These are phyloP conservation scores for Pangasius macronema DNA, from an alignment of 2,797 vertebrate species.

Conservation along the genomic window DNA sequence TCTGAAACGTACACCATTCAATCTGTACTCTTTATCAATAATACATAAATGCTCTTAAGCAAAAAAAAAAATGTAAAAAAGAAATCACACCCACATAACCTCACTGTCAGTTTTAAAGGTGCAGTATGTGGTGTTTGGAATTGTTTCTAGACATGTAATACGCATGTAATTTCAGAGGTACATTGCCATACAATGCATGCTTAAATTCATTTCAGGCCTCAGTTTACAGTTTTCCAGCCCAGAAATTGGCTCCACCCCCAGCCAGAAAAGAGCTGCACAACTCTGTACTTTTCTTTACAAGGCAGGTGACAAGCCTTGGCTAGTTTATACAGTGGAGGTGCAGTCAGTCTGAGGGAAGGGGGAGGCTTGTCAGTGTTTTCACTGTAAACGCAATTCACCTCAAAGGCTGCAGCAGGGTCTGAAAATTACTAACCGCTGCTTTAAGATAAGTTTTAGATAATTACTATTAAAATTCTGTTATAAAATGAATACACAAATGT, in stretches of 20 bases:
- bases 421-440: neutral
- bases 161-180: neutral
- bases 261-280: too few relatives aligned
- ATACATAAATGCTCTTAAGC: neutral
- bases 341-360: neutral
- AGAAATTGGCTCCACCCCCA: neutral
- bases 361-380: neutral
- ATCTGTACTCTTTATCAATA: neutral
- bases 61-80: neutral
- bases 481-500: neutral
- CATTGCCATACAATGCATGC: neutral
- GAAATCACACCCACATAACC: neutral
- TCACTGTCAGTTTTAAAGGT: neutral
- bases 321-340: neutral
- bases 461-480: too few relatives aligned
- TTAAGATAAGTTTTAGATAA: neutral
- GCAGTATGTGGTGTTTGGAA: neutral
- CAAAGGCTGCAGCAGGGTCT: neutral
- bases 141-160: neutral
- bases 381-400: neutral
- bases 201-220: neutral
- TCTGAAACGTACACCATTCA: neutral
- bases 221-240: neutral
- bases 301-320: neutral
- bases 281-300: neutral